phyloP scores from a whole-genome alignment of 92 coral and sea anemone genomes.

The Phenganax stokvisi region DNA sequence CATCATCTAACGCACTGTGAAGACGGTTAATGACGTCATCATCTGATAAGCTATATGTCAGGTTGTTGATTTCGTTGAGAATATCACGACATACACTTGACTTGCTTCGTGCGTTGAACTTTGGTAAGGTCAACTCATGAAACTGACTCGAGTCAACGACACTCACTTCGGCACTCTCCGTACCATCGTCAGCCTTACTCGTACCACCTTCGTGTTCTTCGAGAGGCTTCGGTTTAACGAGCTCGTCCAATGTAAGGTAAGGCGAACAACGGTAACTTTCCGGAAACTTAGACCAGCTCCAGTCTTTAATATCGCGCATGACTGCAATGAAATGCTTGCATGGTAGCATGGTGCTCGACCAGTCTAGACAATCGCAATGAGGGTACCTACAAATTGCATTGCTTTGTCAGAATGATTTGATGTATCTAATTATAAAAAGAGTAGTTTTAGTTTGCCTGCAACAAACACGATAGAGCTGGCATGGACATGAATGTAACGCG shows the following conservation, averaged over 20 bases:
- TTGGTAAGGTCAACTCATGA: conserved; percentile 33
- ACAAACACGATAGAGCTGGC: too few relatives aligned
- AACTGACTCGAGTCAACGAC: conserved; percentile 35
- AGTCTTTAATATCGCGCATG: conserved; percentile 40
- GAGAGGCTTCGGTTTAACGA: conserved; percentile 21
- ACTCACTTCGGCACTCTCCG: conserved; percentile 12
- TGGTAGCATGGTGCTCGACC: conserved; percentile 40
- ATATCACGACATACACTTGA: conserved; percentile 35
- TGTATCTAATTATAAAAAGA: too few relatives aligned
- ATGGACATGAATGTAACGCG: too few relatives aligned
- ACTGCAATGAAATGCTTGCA: conserved; percentile 44
- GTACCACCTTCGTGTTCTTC: conserved; percentile 20
- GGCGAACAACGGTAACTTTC: conserved; percentile 30
- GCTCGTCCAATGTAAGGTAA: conserved; percentile 36
- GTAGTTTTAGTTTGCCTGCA: too few relatives aligned
- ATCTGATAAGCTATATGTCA: conserved; percentile 37
- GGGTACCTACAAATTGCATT: not conserved
- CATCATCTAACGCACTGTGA: conserved; percentile 21
- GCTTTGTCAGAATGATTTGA: too few relatives aligned
- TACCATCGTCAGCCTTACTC: conserved; percentile 15
- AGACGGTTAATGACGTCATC: conserved; percentile 31
- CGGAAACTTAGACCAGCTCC: conserved; percentile 38
- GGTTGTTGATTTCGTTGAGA: conserved; percentile 35
- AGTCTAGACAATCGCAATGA: conserved; percentile 41
- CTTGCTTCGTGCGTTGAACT: conserved; percentile 21